Evolutionary conservation across 2,888 invertebrate species (phyloP), one percentile per base, ranked within the genome.

Genomic region (Dicycla oo): DNA sequence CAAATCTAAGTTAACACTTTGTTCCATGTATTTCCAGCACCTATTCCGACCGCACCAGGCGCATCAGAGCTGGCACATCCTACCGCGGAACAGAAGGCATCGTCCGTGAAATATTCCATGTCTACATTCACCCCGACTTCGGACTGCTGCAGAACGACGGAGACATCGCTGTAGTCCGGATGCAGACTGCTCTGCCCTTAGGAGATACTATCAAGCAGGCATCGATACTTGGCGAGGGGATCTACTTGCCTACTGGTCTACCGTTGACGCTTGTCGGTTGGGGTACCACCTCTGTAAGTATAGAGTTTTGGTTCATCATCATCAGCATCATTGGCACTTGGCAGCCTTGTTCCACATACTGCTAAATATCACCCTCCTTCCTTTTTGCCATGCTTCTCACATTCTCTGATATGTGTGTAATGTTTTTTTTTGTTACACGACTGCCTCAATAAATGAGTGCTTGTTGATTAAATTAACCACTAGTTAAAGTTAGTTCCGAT

Each of bases 261-360:
- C 30, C 4, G 0, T 64, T 87, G 4, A 64, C 43, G 1, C 70
- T 85, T 11, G 82, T 78, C 2, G 77, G 83, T 3, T 88, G 88
- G 88, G 88, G 88, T 2, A 74, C 85, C 5, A 86, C 87, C 2
- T 43, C 82, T 49, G 88, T 88, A 57, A 87, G 86, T 85, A 53
- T 54, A 8, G 18, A 63, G 15, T 49, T 54, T 43, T 30, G 38
- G 7, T 64, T 53, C 1, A 15, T 53, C 7, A 53, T 38, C 38
- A 38, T 0, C 38, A n/a, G n/a, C n/a, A n/a, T n/a, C n/a, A n/a
- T n/a, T n/a, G n/a, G n/a, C n/a, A n/a, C 8, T 38, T 8, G 38
- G 38, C 38, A 38, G 38, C 38, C 38, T 38, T 38, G 34, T 34
- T 34, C 34, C 34, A 34, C 34, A 34, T 34, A 34, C 30, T 2